Evolutionary conservation across 2,113 vertebrate genomes (phyloP), one percentile per base, ranked within the genome.

Genomic region (Myanophis thanlyinensis): DNA sequence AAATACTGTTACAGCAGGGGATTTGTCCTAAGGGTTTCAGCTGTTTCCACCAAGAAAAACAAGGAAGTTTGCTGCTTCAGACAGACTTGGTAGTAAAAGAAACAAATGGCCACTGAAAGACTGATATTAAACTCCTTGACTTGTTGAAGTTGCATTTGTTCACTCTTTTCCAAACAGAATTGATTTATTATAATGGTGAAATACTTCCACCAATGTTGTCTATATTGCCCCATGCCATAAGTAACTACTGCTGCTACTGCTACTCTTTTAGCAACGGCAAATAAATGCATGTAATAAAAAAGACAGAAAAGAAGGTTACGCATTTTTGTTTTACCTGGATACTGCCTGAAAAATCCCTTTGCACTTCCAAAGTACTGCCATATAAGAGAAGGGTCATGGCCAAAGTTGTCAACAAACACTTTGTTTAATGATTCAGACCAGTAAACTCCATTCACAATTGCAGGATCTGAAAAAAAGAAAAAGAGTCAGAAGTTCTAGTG

Each of bases 291-390:
- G 51, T 27, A 51, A 35, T 8, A 4, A 47, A 8, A 40, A 2
- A 30, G 30, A n/a, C 5, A 49, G 15, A 25, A 62, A 22, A 47
- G 22, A 13, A 44, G 10, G 20, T 40, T 59, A 56, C 2, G 3
- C 23, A 52, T 15, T 8, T 87, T 87, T 85, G 93, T 94, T 98
- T 98, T 97, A 99, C 99, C 99, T 95, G 99, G 99, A 93, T 99
- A 99, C 89, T 99, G 99, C 90, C 99, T 98, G 95, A 99, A 99
- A 98, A 99, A 99, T 90, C 99, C 99, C 96, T 99, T 99, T 84
- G 99, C 99, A 20, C 99, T 99, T 96, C 99, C 99, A 92, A 99
- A 99, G 96, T 99, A 99, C 91, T 99, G 99, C 99, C 99, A 99
- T 95, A 99, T 99, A 88, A 99, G 98, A 44, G 99, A 99, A 5